Evolutionary conservation across 2,888 invertebrate genomes (phyloP), one percentile per base, ranked within the genome.

Genomic region (Thymelicus acteon): DNA sequence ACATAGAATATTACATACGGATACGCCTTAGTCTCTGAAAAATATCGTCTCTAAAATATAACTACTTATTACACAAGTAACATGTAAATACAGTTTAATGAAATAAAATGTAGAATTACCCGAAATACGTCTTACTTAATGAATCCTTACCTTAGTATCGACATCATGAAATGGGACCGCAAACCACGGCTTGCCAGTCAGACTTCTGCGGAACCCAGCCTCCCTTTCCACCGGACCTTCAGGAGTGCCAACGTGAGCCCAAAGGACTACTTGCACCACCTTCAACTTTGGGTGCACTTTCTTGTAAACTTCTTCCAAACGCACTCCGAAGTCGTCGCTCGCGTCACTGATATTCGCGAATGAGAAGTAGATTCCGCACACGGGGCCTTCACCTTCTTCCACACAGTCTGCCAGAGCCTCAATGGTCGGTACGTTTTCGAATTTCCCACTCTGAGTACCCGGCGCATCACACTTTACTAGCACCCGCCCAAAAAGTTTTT

Each of bases 141-240:
- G 6, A 8, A 31, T 40, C 12, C 58, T 89, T 85, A 96, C 96
- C 95, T 96, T 96, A 31, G 95, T 94, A 76, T 96, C 96, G 67
- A 96, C 95, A 82, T 96, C 96, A 73, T 95, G 95, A 84, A 95
- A 96, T 0, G 96, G 96, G 72, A 96, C 95, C 12, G 96, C 96
- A 73, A 95, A 95, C 96, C 96, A 96, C 0, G 96, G 96, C 75
- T 96, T 92, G 69, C 95, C 96, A 4, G 95, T 90, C 79, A 96
- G 86, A 80, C 95, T 95, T 74, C 93, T 92, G 6, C 94, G 90
- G 83, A 96, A 96, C 48, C 95, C 95, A 1, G 95, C 94, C 73
- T 96, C 96, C 72, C 95, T 94, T 82, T 96, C 96, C 75, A 95
- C 94, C 6, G 95, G 95, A 24, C 96, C 96, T 78, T 91, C 96